These are phyloP conservation scores for Macquaria australasica DNA, from an alignment of 2,113 vertebrate species.

Conservation along the genomic window DNA sequence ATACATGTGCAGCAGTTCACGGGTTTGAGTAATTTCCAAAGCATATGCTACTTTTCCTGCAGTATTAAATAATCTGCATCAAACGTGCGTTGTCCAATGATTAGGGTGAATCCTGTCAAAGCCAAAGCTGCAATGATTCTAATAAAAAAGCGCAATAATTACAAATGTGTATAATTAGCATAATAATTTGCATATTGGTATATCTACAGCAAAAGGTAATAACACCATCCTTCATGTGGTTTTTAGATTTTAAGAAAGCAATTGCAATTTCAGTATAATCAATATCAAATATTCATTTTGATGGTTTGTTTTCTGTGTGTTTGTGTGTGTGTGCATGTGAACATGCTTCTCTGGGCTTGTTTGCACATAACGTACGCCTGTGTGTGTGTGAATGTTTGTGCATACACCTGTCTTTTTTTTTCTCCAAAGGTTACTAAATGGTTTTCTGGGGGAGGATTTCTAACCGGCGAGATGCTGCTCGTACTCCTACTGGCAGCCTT, in stretches of 20 bases:
- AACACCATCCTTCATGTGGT: background rate
- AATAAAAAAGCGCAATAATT: slow-evolving; percentile 15
- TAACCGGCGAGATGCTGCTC: slow-evolving; percentile 97
- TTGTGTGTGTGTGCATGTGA: slow-evolving; percentile 8
- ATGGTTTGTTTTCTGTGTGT: slow-evolving; percentile 51
- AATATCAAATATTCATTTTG: slow-evolving; percentile 47
- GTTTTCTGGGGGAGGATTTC: slow-evolving; percentile 92
- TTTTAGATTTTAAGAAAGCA: background rate
- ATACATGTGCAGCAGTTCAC: slow-evolving; percentile 39
- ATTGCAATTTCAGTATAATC: background rate
- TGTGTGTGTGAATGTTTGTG: slow-evolving; percentile 52
- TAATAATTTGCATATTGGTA: background rate
- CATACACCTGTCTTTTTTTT: slow-evolving; percentile 52
- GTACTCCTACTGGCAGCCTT: slow-evolving; percentile 96
- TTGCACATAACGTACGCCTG: slow-evolving; percentile 17
- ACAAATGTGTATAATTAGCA: background rate
- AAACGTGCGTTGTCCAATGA: slow-evolving; percentile 2
- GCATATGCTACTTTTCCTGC: slow-evolving; percentile 44
- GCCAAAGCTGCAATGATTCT: slow-evolving; percentile 19
- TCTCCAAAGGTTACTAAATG: slow-evolving; percentile 87
- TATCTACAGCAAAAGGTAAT: background rate
- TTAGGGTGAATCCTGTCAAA: slow-evolving; percentile 14
- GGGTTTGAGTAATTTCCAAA: slow-evolving; percentile 31
- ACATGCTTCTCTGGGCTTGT: slow-evolving; percentile 15
- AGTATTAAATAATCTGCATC: slow-evolving; percentile 21